Evolutionary conservation across 1,140 invertebrate genomes (phyloP).

Genomic region (Camponotus pennsylvanicus): DNA sequence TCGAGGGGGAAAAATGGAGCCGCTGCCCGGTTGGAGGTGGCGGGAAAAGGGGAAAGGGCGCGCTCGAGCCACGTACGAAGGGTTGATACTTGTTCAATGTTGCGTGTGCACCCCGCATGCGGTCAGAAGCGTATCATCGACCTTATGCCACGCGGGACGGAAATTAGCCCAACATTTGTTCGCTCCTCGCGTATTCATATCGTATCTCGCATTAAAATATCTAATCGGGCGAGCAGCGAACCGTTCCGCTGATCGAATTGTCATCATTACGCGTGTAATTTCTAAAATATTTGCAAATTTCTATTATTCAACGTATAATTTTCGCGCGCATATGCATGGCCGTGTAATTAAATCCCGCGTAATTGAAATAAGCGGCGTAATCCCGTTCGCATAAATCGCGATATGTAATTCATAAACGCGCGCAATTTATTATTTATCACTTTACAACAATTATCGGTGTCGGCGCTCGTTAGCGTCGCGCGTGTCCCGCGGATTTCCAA

Average conservation of each 20-base stretch:
- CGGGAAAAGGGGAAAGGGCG: neutral
- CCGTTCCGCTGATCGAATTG: neutral
- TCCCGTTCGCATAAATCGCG: neutral
- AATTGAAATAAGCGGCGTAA: neutral
- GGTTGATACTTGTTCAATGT: slow-evolving; percentile 75
- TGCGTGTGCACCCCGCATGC: slow-evolving; percentile 50
- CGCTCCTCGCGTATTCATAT: slow-evolving; percentile 19
- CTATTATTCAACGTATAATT: neutral
- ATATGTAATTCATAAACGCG: neutral
- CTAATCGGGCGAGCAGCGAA: slow-evolving; percentile 16
- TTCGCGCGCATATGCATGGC: neutral
- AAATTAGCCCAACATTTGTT: slow-evolving; percentile 52
- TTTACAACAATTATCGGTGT: too few species aligned
- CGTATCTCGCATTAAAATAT: neutral
- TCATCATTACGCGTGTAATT: slow-evolving; percentile 3
- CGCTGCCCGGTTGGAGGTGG: neutral
- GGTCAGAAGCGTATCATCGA: slow-evolving; percentile 41
- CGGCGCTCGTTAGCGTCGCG: too few species aligned
- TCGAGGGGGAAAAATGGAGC: slow-evolving; percentile 61
- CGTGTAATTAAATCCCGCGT: slow-evolving; percentile 25
- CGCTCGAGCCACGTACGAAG: slow-evolving; percentile 65
- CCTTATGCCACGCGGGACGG: slow-evolving; percentile 34
- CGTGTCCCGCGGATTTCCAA: too few species aligned
- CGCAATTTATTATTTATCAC: too few species aligned
- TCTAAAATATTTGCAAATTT: slow-evolving; percentile 56